phyloP scores from a whole-genome alignment of 2,113 vertebrate species.

The Narcine bancroftii region DNA sequence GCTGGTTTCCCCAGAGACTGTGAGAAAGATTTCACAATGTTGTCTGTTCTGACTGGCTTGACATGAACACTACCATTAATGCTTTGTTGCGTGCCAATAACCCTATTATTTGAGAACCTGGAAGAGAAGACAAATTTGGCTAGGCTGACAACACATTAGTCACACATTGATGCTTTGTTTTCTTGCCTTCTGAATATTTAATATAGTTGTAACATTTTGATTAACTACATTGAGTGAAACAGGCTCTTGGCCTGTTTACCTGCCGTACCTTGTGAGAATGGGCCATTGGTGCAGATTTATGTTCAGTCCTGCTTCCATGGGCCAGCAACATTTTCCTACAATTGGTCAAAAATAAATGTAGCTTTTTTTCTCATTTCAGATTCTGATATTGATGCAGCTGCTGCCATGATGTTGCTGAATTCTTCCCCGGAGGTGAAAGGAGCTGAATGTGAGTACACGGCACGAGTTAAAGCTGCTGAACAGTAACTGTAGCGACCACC shows the following conservation, averaged over 20 bases:
- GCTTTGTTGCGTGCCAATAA: slow-evolving; percentile 27
- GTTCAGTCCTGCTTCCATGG: neutral
- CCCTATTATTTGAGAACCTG: slow-evolving; percentile 16
- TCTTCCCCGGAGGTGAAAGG: slow-evolving; percentile 67
- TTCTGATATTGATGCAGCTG: slow-evolving; percentile 75
- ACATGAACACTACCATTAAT: neutral
- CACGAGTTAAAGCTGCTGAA: neutral
- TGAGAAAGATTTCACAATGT: neutral
- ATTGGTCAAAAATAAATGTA: slow-evolving; percentile 45
- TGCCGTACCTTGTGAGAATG: neutral
- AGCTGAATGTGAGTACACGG: slow-evolving; percentile 73
- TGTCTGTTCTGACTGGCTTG: neutral
- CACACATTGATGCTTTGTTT: neutral
- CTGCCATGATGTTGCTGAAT: slow-evolving; percentile 80
- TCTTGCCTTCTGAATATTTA: slow-evolving; percentile 17
- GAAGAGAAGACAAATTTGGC: neutral
- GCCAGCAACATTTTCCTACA: neutral
- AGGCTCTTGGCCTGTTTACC: neutral
- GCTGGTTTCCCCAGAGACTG: neutral
- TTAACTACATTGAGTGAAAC: neutral
- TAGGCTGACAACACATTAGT: slow-evolving; percentile 5
- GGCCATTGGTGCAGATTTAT: neutral
- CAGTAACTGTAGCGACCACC: too few relatives aligned
- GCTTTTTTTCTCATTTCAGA: slow-evolving; percentile 60
- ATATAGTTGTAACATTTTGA: slow-evolving; percentile 16